Evolutionary conservation across 1,140 invertebrate species (phyloP).

Genomic region (Papilio xuthus): DNA sequence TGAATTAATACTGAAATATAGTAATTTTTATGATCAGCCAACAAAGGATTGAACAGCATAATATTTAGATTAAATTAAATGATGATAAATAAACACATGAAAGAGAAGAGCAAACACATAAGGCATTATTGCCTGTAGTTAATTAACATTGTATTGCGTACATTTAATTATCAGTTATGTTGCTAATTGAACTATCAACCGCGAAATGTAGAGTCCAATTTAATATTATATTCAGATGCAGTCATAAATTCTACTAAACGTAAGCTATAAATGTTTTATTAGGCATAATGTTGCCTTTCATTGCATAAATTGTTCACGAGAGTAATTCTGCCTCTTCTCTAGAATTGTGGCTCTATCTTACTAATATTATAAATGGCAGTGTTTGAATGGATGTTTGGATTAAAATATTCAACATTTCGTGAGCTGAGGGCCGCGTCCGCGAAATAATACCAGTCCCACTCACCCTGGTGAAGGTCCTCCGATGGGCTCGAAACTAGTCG

Average conservation of each 20-base stretch:
- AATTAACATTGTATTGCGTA: constrained; percentile 3
- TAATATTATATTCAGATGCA: background rate
- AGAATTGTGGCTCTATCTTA: background rate
- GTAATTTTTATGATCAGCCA: too few species aligned
- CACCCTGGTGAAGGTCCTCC: too few species aligned
- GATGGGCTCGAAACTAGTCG: too few species aligned
- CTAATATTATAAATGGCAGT: too few species aligned
- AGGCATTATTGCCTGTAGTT: background rate
- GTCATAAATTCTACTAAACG: background rate
- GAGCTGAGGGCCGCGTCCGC: too few species aligned
- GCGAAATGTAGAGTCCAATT: background rate
- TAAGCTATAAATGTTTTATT: constrained; percentile 10
- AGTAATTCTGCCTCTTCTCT: background rate
- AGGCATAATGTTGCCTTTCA: background rate
- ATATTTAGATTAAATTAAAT: too few species aligned
- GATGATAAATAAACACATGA: background rate
- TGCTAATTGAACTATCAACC: background rate
- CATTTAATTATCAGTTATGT: background rate
- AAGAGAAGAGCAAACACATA: background rate
- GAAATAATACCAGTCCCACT: too few species aligned
- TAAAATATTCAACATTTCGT: too few species aligned
- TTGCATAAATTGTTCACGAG: background rate
- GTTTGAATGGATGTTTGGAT: too few species aligned
- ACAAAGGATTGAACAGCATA: too few species aligned
- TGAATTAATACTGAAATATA: too few species aligned